Conservation (phyloP, 2,888 invertebrate species). For the Volucella inflata region DNA sequence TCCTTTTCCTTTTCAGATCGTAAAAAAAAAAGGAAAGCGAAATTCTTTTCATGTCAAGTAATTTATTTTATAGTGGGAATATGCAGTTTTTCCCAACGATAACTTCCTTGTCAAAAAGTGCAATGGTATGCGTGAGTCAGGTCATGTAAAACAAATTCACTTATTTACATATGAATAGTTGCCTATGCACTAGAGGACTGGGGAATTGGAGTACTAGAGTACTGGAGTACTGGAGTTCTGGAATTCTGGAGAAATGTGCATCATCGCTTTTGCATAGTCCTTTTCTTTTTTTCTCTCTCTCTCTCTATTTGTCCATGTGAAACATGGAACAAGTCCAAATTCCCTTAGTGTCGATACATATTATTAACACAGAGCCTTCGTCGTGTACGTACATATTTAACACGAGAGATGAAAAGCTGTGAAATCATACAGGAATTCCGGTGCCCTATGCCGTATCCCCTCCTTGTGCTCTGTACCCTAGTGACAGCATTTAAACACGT, state of each 20-base stretch:
- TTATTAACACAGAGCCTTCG: constrained; percentile 63
- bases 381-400: constrained; percentile 42
- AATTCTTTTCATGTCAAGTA: constrained; percentile 48
- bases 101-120: not conserved
- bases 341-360: constrained; percentile 63
- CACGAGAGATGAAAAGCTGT: constrained; percentile 13
- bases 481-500: constrained; percentile 49
- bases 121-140: not conserved
- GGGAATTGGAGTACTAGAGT: no score
- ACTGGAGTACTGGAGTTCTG: no score
- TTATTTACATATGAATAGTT: constrained; percentile 74
- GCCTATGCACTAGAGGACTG: constrained; percentile 53
- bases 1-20: no score
- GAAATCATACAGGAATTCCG: constrained; percentile 41
- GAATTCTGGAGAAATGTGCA: no score
- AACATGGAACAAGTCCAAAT: constrained; percentile 36
- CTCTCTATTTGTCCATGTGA: not conserved
- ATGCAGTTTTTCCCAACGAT: constrained; percentile 49
- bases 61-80: constrained; percentile 67
- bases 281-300: constrained; percentile 11
- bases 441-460: constrained; percentile 14
- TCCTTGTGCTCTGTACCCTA: not conserved
- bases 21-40: no score
- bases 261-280: no score
- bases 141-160: constrained; percentile 69